A percentile compares a stretch with the other conserved stretches of the same genome.
Conservation (phyloP, 30 jellyfish, hydroid and myxozoan species). For the Hydra vulgaris region DNA sequence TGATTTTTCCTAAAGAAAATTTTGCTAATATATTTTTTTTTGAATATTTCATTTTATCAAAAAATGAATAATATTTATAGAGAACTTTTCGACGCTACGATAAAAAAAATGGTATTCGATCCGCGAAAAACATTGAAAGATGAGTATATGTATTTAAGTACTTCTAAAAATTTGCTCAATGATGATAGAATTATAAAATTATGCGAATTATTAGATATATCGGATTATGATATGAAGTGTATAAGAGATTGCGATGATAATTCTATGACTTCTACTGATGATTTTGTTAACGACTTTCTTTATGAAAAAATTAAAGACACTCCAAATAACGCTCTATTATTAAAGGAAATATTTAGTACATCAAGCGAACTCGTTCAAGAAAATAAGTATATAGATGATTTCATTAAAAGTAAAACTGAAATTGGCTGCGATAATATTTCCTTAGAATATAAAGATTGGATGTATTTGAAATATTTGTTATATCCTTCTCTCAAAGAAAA, state of each 20-base stretch:
- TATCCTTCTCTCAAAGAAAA: neutral
- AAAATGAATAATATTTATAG: too few species aligned
- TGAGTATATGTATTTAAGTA: too few species aligned
- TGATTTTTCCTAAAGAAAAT: too few species aligned
- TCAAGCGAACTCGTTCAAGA: neutral
- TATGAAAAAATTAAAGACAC: neutral
- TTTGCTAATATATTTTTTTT: too few species aligned
- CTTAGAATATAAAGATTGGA: neutral
- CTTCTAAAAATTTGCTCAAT: too few species aligned
- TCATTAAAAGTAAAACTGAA: neutral
- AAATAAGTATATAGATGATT: neutral
- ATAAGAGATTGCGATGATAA: neutral
- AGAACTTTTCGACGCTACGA: too few species aligned
- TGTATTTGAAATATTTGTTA: neutral
- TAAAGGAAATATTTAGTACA: neutral
- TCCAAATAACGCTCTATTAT: neutral
- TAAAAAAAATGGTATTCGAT: too few species aligned
- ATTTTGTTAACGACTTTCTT: neutral
- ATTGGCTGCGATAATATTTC: too few species aligned
- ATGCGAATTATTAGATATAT: neutral
- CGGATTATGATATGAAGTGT: neutral
- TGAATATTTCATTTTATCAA: too few species aligned
- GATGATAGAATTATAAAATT: neutral
- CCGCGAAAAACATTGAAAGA: too few species aligned
- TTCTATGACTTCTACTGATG: neutral